Conservation (phyloP, 2,888 invertebrate species). For the Villa cingulata region DNA sequence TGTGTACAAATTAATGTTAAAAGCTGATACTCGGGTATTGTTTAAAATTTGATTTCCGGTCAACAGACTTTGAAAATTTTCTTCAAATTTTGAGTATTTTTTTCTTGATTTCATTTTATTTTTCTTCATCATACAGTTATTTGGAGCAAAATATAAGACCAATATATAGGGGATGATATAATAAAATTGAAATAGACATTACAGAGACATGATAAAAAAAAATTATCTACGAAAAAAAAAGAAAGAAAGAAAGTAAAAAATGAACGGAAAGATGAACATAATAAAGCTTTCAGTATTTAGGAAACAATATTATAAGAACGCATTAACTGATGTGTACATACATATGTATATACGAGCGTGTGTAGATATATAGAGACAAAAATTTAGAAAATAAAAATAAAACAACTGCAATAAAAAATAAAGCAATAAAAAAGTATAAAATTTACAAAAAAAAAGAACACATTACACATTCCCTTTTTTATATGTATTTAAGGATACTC, state of each 20-base stretch:
- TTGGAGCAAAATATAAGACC: background rate
- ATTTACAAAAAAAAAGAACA: too few relatives aligned
- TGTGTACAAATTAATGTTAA: too few relatives aligned
- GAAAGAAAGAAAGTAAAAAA: background rate
- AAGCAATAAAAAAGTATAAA: too few relatives aligned
- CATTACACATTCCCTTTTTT: background rate
- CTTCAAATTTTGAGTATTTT: too few relatives aligned
- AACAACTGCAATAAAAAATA: too few relatives aligned
- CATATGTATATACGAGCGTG: too few relatives aligned
- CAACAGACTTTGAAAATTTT: constrained; percentile 11
- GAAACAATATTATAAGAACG: constrained; percentile 7
- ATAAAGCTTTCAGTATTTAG: constrained; percentile 8
- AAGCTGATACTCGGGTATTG: constrained; percentile 5
- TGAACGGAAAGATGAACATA: constrained; percentile 1
- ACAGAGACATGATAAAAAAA: background rate
- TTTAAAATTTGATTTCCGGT: constrained; percentile 11
- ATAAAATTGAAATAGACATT: background rate
- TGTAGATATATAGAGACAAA: background rate
- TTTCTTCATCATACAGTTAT: background rate
- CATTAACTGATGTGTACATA: too few relatives aligned
- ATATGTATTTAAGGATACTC: too few relatives aligned
- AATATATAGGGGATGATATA: too few relatives aligned
- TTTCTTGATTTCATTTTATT: background rate
- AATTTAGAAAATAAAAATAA: too few relatives aligned
- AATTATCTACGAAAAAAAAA: background rate